Evolutionary conservation across 2,113 vertebrate species (phyloP).

Genomic region (Uria aalge): DNA sequence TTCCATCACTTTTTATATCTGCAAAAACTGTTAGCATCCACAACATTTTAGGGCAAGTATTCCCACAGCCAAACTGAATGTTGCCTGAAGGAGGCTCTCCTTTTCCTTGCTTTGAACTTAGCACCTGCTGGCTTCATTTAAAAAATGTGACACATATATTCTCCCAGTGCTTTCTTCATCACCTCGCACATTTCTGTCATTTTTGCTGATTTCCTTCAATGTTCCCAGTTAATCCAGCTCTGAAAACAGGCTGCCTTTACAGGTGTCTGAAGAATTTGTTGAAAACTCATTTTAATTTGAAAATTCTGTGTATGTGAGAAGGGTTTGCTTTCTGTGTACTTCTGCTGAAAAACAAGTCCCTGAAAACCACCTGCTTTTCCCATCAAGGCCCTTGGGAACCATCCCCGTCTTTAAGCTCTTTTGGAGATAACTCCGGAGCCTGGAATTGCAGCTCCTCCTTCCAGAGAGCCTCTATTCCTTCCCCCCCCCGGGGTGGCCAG

Average conservation of each 20-base stretch:
- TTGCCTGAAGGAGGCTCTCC: background rate
- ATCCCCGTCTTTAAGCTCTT: background rate
- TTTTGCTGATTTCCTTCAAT: background rate
- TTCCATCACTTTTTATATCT: background rate
- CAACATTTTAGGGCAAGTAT: background rate
- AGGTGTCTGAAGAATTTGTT: background rate
- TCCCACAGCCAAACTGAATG: background rate
- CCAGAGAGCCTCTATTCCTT: background rate
- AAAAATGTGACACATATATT: background rate
- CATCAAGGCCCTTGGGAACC: background rate
- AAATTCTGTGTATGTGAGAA: background rate
- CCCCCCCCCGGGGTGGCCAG: too few relatives aligned
- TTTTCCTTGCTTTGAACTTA: background rate
- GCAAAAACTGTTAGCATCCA: background rate
- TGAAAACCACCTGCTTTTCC: background rate
- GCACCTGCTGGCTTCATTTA: background rate
- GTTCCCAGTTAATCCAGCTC: background rate
- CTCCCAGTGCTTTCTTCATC: background rate
- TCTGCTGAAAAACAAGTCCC: background rate
- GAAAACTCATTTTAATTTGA: background rate
- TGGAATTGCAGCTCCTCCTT: background rate
- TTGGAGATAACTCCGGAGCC: background rate
- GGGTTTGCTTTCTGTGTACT: background rate
- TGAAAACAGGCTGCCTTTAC: background rate
- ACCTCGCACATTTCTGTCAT: background rate